Evolutionary conservation across 1,140 invertebrate species (phyloP).

Genomic region (Vanessa tameamea): DNA sequence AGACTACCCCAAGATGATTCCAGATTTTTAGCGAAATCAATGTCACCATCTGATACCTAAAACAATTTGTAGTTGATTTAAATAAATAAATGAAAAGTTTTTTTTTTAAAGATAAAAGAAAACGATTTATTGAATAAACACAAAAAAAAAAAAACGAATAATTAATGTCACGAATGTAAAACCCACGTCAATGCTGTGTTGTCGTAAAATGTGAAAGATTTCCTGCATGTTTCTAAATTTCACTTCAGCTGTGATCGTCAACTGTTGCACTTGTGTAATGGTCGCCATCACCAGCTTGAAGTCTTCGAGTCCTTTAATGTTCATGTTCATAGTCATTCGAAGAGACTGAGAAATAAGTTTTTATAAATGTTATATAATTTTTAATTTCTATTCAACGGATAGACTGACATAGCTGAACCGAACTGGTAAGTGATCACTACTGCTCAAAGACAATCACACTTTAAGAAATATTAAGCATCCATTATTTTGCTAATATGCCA

Average conservation of each 20-base stretch:
- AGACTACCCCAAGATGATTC: constrained; percentile 86
- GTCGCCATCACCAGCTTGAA: constrained; percentile 92
- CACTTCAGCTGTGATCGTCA: constrained; percentile 88
- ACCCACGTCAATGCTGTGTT: constrained; percentile 81
- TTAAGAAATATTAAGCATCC: too few species aligned
- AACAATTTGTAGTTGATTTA: not conserved
- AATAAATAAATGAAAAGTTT: not conserved
- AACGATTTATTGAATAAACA: too few species aligned
- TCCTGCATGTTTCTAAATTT: constrained; percentile 86
- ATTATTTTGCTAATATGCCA: too few species aligned
- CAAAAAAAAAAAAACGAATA: not conserved
- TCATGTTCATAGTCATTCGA: constrained; percentile 83
- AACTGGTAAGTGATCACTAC: too few species aligned
- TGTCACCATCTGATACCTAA: constrained; percentile 77
- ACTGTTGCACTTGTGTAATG: constrained; percentile 87
- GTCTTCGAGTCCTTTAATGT: constrained; percentile 88
- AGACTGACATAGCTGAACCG: too few species aligned
- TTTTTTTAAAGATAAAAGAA: too few species aligned
- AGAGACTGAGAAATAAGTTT: constrained; percentile 71
- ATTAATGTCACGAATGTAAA: not conserved
- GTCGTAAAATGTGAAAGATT: constrained; percentile 81
- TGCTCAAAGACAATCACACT: too few species aligned
- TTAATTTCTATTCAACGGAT: too few species aligned
- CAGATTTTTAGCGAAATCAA: constrained; percentile 82
- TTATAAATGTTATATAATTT: too few species aligned